Evolutionary conservation across 2,888 invertebrate genomes (phyloP), one percentile per base, ranked within the genome.

Genomic region (Encarsia formosa): DNA sequence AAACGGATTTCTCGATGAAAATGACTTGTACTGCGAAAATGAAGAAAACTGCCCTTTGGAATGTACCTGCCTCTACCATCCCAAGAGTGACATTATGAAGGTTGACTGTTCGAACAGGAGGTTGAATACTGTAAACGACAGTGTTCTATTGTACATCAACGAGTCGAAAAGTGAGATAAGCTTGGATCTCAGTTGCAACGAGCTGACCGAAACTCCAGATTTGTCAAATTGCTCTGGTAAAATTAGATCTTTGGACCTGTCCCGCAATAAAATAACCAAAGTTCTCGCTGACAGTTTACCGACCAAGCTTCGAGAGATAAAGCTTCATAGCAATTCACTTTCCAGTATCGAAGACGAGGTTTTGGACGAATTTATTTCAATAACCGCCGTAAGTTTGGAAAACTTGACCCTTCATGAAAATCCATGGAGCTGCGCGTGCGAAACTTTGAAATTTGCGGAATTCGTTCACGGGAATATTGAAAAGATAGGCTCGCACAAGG

Each of bases 351-450:
- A 48, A 18, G 8, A 11, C 11, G 16, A 37, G 1, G 44, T 51
- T n/a, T n/a, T n/a, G n/a, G n/a, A n/a, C n/a, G n/a, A 2, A 9
- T 48, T 3, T n/a, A n/a, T n/a, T n/a, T n/a, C n/a, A n/a, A n/a
- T n/a, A n/a, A n/a, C n/a, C n/a, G n/a, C n/a, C 24, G 48, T n/a
- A 41, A 48, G 13, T n/a, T n/a, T n/a, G n/a, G n/a, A n/a, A n/a
- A n/a, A n/a, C n/a, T n/a, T n/a, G n/a, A 78, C 78, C 62, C 71
- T 88, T 6, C 75, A 81, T 5, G 72, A 77, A 9, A 91, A 90
- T 68, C 84, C 84, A 0, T 81, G 88, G 78, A 66, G 68, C 8
- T 90, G 90, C 67, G 79, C 81, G 60, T 90, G 90, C 64, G 72
- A 78, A 0, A 77, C 84, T 20, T 77, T 76, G 47, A 70, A 78